A percentile compares a stretch with the other conserved stretches of the same genome.
These are phyloP conservation scores for Muraenolepis orangiensis DNA, from an alignment of 2,797 vertebrate species.

Conservation along the genomic window DNA sequence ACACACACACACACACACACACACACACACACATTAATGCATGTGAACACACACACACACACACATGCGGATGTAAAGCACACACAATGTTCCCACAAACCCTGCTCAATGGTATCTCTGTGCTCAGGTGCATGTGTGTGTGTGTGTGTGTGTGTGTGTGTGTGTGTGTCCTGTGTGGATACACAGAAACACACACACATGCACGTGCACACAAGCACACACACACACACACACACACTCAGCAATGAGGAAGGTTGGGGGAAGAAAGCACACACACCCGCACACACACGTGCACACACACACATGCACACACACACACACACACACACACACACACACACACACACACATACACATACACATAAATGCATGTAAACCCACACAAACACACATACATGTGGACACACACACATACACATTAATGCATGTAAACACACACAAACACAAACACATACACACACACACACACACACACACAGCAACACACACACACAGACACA, in stretches of 20 bases:
- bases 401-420: background rate
- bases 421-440: background rate
- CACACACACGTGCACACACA: background rate
- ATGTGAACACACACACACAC: no score
- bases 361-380: background rate
- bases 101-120: constrained; percentile 72
- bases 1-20: background rate
- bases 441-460: no score
- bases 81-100: constrained; percentile 69
- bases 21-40: no score
- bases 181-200: no score
- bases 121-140: constrained; percentile 34
- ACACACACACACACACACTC: background rate
- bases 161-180: constrained; percentile 49
- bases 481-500: background rate
- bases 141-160: constrained; percentile 18
- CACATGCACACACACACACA: background rate
- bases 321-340: background rate
- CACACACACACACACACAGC: background rate
- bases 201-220: no score
- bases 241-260: no score
- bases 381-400: background rate
- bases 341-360: background rate
- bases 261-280: background rate
- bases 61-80: no score